Evolutionary conservation across 2,888 invertebrate genomes (phyloP).

Genomic region (Ophion ventricosus): DNA sequence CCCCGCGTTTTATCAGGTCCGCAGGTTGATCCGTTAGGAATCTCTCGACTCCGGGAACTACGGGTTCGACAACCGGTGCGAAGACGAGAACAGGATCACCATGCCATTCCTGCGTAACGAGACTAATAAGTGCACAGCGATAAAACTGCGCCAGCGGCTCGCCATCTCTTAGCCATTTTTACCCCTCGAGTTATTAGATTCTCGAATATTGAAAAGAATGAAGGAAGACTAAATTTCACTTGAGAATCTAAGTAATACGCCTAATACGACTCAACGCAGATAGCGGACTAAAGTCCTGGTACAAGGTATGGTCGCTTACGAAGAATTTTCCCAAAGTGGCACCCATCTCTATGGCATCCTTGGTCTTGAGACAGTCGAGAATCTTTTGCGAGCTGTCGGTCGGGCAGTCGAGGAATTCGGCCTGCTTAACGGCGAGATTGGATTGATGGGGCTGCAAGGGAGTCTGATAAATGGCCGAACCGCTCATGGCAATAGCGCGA

Average conservation of each 20-base stretch:
- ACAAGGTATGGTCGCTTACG: constrained; percentile 58
- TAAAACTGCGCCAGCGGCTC: too few relatives aligned
- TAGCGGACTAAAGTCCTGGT: too few relatives aligned
- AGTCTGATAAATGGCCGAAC: constrained; percentile 85
- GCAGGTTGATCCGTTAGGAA: constrained; percentile 87
- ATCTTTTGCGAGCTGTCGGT: constrained; percentile 84
- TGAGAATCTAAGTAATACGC: too few relatives aligned
- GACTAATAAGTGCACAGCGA: background rate
- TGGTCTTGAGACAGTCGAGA: constrained; percentile 86
- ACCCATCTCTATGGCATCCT: constrained; percentile 73
- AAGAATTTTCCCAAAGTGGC: constrained; percentile 65
- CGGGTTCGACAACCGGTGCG: constrained; percentile 87
- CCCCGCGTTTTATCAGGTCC: constrained; percentile 85
- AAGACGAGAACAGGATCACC: constrained; percentile 85
- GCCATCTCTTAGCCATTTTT: too few relatives aligned
- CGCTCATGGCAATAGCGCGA: constrained; percentile 88
- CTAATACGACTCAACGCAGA: too few relatives aligned
- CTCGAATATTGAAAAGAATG: too few relatives aligned
- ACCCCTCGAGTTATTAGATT: too few relatives aligned
- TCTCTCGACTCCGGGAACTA: constrained; percentile 87
- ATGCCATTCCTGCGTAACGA: constrained; percentile 83
- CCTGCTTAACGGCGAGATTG: constrained; percentile 86
- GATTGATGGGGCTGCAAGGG: constrained; percentile 85
- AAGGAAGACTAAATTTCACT: too few relatives aligned
- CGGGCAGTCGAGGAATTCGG: constrained; percentile 86